Evolutionary conservation across 2,113 vertebrate genomes (phyloP).

Genomic region (Chroicocephalus ridibundus): DNA sequence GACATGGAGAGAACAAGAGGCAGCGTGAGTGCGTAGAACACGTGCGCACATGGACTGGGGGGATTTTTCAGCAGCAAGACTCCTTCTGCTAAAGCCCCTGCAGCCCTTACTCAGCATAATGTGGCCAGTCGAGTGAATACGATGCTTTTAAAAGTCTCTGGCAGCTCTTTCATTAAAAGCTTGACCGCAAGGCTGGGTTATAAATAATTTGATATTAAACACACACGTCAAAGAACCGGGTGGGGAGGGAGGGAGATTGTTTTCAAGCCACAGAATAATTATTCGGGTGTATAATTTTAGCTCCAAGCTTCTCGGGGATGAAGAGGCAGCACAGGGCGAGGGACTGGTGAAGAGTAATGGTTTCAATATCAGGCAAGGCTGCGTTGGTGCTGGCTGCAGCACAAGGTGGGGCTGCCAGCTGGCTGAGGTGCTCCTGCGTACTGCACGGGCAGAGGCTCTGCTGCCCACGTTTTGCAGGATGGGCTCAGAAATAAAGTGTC

Average conservation of each 20-base stretch:
- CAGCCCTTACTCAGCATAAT: conserved; percentile 56
- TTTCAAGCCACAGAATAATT: conserved; percentile 61
- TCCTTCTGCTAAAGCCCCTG: not conserved
- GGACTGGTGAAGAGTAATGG: conserved; percentile 39
- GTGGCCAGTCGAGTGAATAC: conserved; percentile 21
- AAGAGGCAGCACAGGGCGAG: not conserved
- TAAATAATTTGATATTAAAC: conserved; percentile 72
- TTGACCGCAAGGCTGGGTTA: conserved; percentile 40
- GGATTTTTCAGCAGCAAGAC: conserved; percentile 7
- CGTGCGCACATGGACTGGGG: not conserved
- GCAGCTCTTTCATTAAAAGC: conserved; percentile 58
- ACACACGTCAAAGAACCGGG: conserved; percentile 31
- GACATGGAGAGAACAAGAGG: conserved; percentile 9
- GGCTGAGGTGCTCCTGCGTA: not conserved
- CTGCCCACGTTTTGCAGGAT: not conserved
- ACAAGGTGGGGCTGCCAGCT: conserved; percentile 45
- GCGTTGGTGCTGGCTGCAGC: conserved; percentile 16
- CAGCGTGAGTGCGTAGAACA: not conserved
- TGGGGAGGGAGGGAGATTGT: conserved; percentile 25
- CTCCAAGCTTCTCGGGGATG: conserved; percentile 23
- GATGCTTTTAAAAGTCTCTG: conserved; percentile 46
- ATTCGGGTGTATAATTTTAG: conserved; percentile 57
- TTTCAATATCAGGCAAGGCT: conserved; percentile 47
- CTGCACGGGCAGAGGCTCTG: not conserved
- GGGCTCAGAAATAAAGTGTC: not conserved